Evolutionary conservation across 2,888 invertebrate genomes (phyloP), one percentile per base, ranked within the genome.

Genomic region (Drosophila nigritarsus): DNA sequence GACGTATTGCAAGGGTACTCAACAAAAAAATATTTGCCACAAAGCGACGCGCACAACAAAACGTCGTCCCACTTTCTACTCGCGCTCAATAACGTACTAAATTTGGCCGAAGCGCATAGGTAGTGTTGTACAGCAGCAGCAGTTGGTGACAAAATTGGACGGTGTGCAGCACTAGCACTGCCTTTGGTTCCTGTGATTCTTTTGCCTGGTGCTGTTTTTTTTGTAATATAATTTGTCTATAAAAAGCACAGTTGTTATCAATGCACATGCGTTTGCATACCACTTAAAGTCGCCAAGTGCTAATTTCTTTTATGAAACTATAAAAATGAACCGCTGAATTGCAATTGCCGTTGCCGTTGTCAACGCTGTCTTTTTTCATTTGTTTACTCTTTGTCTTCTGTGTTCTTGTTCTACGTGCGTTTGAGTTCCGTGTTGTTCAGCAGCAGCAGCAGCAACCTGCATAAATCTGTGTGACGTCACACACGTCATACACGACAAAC

Each of bases 311-410:
- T 54, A 74, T 73, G 61, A 84, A 78, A 75, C 73, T 38, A 87
- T 79, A 79, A 69, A 76, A 73, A 60, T 65, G 50, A 56, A 65
- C 36, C 69, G 69, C 40, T 65, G 45, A 67, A 64, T 51, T 59
- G 51, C 45, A 27, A 15, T 66, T 64, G 66, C 63, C 63, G 69
- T 34, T 63, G 62, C 56, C 60, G 63, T 73, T 62, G 79, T 58
- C 70, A n/a, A 38, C 55, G n/a, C 63, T 59, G 73, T 81, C 53
- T 60, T 78, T 65, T 74, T 77, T 74, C 64, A 78, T 85, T 79
- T 87, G 89, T 86, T 86, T 86, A 87, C 82, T 74, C 87, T 82
- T 87, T 87, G 82, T 82, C 87, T 85, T 45, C 15, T 79, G 73
- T 74, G 70, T 89, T 81, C 76, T 66, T 67, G 73, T 81, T 67